phyloP scores from a whole-genome alignment of 2,888 invertebrate genomes.

The Meiosimyza decipiens region DNA sequence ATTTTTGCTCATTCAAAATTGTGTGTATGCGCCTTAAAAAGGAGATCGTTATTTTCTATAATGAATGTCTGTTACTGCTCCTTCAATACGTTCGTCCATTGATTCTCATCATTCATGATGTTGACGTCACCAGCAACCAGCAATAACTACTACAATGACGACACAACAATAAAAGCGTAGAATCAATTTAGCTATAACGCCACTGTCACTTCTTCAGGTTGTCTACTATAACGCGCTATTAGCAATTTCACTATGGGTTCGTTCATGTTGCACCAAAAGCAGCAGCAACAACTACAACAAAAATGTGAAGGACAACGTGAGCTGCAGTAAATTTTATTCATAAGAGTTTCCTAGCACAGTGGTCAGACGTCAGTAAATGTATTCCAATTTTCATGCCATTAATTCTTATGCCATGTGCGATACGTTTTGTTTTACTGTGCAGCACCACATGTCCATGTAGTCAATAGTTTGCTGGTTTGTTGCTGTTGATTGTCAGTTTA shows the following conservation, averaged over 20 bases:
- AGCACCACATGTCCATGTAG: background rate
- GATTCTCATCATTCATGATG: slow-evolving; percentile 38
- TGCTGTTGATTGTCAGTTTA: slow-evolving; percentile 1
- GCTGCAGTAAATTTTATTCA: slow-evolving; percentile 7
- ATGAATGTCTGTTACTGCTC: slow-evolving; percentile 25
- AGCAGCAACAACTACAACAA: background rate
- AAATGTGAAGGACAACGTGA: background rate
- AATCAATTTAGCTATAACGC: background rate
- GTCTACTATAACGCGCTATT: background rate
- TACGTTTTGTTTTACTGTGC: background rate
- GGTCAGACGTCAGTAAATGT: background rate
- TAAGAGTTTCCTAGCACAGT: background rate
- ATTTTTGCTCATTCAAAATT: slow-evolving; percentile 33
- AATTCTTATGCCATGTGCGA: too few species aligned
- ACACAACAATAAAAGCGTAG: too few species aligned
- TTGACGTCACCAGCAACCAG: slow-evolving; percentile 21
- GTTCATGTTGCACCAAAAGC: background rate
- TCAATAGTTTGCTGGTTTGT: background rate
- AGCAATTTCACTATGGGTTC: background rate
- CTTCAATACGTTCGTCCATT: slow-evolving; percentile 29
- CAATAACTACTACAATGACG: slow-evolving; percentile 21
- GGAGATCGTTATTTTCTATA: slow-evolving; percentile 58
- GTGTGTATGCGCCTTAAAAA: slow-evolving; percentile 51
- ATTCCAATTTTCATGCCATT: too few species aligned
- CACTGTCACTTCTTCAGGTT: background rate